Evolutionary conservation across 2,888 invertebrate species (phyloP), one percentile per base, ranked within the genome.

Genomic region (Agonopterix subpropinquella): DNA sequence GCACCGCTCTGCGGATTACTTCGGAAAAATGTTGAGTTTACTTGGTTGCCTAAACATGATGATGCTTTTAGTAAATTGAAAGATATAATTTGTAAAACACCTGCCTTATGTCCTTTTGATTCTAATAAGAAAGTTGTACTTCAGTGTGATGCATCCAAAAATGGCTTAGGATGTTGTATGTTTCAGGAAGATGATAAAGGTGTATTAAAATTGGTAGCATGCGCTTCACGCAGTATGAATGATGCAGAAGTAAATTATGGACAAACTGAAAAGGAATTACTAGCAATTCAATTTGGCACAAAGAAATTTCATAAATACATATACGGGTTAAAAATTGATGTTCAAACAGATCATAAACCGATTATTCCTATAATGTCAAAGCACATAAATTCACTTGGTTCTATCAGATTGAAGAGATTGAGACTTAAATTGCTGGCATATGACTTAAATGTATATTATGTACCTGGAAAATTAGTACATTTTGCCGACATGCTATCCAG

Each of bases 31-130:
- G 15, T 39, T 8, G 49, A 54, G 2, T 54, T 56, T 50, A 9
- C 36, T 4, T 56, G 54, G 54, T 36, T 54, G 35, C 56, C 54
- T 11, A 13, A 10, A 18, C 52, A 56, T 51, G 52, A 43, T 11
- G 18, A 49, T 43, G 51, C 48, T 41, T 53, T 56, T 45, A 47
- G 45, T 42, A 45, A 52, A 47, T 43, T 51, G 2, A 51, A 51
- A 36, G 7, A 15, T 4, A 36, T n/a, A 48, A 41, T 51, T 11
- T 11, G 36, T 37, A 10, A 8, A 1, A 28, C 41, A n/a, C 41
- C 50, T 1, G 46, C 39, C 9, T 41, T 50, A 28, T 46, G 47
- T 43, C 51, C 49, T 41, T 51, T 47, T 45, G 49, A 53, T 47
- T 45, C 47, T 43, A 49, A 52, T 46, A 49, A 52, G 44, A 46